Evolutionary conservation across 2,888 invertebrate species (phyloP).

Genomic region (Tiliacea citrago): DNA sequence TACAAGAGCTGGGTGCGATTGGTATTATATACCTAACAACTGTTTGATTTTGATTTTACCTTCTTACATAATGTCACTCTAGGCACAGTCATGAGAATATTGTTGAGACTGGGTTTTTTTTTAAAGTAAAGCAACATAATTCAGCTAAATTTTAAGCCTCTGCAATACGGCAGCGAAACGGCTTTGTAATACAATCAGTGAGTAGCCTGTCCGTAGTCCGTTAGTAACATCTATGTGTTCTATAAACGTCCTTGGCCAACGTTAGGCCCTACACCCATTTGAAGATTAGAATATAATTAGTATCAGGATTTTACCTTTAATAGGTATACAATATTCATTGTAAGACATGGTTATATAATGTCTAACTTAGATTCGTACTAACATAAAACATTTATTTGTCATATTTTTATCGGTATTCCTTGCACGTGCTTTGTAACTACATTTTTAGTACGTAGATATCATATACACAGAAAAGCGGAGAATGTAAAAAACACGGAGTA

Average conservation of each 20-base stretch:
- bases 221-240: constrained; percentile 46
- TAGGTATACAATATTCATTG: constrained; percentile 21
- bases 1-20: too few species aligned
- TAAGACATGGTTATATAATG: constrained; percentile 5
- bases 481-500: constrained; percentile 31
- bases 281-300: constrained; percentile 18
- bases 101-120: neutral
- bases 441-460: constrained; percentile 1
- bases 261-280: constrained; percentile 11
- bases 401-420: neutral
- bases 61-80: neutral
- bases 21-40: too few species aligned
- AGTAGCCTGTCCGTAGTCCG: constrained; percentile 27
- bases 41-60: neutral
- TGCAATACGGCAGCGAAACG: constrained; percentile 5
- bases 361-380: neutral
- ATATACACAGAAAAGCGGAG: constrained; percentile 11
- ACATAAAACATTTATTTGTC: constrained; percentile 1
- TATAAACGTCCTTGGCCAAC: constrained; percentile 58
- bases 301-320: constrained; percentile 10
- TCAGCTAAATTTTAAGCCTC: neutral
- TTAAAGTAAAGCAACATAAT: neutral
- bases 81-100: neutral
- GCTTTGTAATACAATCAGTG: constrained; percentile 17
- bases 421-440: neutral